These are phyloP conservation scores for Polyommatus iphigenia DNA, from an alignment of 2,888 invertebrate species.

Conservation along the genomic window DNA sequence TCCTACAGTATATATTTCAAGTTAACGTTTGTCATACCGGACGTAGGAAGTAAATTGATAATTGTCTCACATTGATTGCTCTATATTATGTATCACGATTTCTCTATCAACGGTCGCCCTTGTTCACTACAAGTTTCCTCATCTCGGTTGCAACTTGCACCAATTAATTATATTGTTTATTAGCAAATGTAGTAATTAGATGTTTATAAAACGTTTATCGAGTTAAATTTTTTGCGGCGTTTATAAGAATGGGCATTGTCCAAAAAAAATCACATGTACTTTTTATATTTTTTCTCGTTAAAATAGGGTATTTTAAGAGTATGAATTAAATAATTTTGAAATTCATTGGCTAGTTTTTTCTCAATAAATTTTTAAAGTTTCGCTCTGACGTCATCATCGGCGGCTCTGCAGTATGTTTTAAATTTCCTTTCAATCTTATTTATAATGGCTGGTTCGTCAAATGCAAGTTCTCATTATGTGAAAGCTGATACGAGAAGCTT, in stretches of 20 bases:
- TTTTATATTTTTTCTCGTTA: too few relatives aligned
- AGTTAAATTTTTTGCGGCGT: neutral
- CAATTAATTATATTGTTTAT: conserved; percentile 8
- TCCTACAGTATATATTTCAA: neutral
- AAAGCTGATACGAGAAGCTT: too few relatives aligned
- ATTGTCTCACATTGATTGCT: conserved; percentile 18
- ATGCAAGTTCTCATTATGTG: too few relatives aligned
- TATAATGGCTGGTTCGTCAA: too few relatives aligned
- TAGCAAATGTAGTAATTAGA: neutral
- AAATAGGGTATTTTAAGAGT: too few relatives aligned
- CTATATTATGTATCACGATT: conserved; percentile 25
- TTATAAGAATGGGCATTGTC: neutral
- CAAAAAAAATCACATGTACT: too few relatives aligned
- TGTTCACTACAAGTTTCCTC: conserved; percentile 1
- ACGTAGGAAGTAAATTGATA: conserved; percentile 18
- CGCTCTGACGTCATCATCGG: too few relatives aligned
- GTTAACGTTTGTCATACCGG: neutral
- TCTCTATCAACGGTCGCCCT: conserved; percentile 23
- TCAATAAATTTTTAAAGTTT: too few relatives aligned
- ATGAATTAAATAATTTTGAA: too few relatives aligned
- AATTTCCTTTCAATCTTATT: too few relatives aligned
- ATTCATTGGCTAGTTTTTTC: too few relatives aligned
- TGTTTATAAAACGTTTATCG: conserved; percentile 6
- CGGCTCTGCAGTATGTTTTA: too few relatives aligned
- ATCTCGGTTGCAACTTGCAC: conserved; percentile 3